These are phyloP conservation scores for Andrena marginata DNA, from an alignment of 2,888 invertebrate species.

Conservation along the genomic window DNA sequence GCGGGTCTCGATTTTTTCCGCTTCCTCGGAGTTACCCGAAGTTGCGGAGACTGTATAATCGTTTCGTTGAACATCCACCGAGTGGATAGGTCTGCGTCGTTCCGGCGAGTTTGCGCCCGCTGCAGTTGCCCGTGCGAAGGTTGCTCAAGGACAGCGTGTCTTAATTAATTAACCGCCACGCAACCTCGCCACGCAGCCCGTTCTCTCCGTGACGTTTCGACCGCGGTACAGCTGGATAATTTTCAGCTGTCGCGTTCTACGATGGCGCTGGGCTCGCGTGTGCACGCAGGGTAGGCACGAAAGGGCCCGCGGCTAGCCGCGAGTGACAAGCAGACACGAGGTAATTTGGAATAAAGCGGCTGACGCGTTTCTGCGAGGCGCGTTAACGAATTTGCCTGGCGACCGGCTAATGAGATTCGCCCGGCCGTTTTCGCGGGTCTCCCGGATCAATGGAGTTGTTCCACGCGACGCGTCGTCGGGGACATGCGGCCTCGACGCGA, in stretches of 20 bases:
- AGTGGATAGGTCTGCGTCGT: too few relatives aligned
- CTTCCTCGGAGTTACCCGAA: too few relatives aligned
- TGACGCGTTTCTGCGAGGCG: not conserved
- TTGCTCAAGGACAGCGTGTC: conserved; percentile 36
- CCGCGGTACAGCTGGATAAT: conserved; percentile 40
- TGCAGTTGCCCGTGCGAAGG: not conserved
- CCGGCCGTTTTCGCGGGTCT: not conserved
- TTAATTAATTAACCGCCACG: conserved; percentile 47
- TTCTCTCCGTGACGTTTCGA: conserved; percentile 21
- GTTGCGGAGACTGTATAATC: too few relatives aligned
- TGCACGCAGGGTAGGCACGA: conserved; percentile 10
- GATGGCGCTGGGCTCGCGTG: conserved; percentile 3
- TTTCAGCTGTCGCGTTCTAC: conserved; percentile 43
- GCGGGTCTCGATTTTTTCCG: too few relatives aligned
- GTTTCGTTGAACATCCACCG: too few relatives aligned
- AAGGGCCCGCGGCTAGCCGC: conserved; percentile 61
- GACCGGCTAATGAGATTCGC: conserved; percentile 15
- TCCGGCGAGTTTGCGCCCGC: not conserved
- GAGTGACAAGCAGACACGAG: conserved; percentile 37
- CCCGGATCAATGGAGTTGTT: conserved; percentile 3
- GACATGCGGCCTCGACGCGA: conserved; percentile 15
- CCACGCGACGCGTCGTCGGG: conserved; percentile 8
- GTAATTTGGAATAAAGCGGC: conserved; percentile 34
- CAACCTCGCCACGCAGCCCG: not conserved
- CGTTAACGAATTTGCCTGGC: conserved; percentile 19